These are phyloP conservation scores for Polydrusus pterygomalis DNA, from an alignment of 2,888 invertebrate species.

Conservation along the genomic window DNA sequence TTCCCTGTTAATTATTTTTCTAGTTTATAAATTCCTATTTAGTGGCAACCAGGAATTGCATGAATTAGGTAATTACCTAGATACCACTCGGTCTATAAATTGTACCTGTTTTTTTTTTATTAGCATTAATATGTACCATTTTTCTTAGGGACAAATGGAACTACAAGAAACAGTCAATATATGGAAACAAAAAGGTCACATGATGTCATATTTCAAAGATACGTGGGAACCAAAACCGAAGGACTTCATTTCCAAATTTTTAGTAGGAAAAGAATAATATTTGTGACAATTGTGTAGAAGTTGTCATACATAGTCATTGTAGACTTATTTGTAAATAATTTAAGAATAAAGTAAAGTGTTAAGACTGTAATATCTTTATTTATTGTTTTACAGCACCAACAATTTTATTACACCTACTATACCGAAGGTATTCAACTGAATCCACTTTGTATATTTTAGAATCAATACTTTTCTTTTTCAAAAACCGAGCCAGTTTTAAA, in stretches of 20 bases:
- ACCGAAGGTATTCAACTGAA: no score
- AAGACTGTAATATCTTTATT: neutral
- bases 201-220: constrained; percentile 93
- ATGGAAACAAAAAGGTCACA: constrained; percentile 92
- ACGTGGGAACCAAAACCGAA: constrained; percentile 89
- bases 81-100: no score
- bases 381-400: no score
- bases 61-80: no score
- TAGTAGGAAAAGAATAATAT: constrained; percentile 78
- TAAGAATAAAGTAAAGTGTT: constrained; percentile 5
- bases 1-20: neutral
- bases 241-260: constrained; percentile 94
- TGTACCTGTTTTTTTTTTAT: no score
- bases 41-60: no score
- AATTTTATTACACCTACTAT: no score
- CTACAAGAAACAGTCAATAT: constrained; percentile 88
- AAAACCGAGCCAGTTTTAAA: no score
- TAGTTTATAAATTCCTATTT: no score
- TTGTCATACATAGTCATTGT: constrained; percentile 3
- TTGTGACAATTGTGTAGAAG: neutral
- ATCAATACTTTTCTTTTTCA: no score
- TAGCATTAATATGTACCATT: no score
- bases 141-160: constrained; percentile 93
- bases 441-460: no score
- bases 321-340: constrained; percentile 25